Evolutionary conservation across 2,113 vertebrate species (phyloP), one percentile per base, ranked within the genome.

Genomic region (Psammodynastes pulverulentus): DNA sequence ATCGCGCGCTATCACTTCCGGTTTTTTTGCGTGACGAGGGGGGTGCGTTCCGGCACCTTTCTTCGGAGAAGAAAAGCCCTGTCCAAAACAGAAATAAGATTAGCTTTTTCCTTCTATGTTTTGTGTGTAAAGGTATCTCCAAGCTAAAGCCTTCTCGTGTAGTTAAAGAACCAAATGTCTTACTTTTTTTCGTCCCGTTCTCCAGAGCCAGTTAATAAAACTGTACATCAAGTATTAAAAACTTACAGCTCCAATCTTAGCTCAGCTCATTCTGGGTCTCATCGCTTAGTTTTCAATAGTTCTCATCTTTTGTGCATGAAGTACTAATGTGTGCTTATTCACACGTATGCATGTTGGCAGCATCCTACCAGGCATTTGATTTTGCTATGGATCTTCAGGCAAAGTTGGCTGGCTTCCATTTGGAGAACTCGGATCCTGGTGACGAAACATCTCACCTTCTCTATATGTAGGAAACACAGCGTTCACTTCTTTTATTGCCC

Each of bases 401-500:
- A 91, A 53, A 92, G n/a, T 93, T 93, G 91, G 54, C 62, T 5
- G 52, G 34, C 9, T 52, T 52, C 19, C 1, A 0, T 95, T 86
- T 90, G 48, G 91, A 95, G 91, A 90, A 93, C 89, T 91, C 93
- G 89, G 72, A 88, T 89, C 79, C 49, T 15, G 2, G 85, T 52
- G 62, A 88, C 84, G 86, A 85, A 62, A 56, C 92, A 96, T 58
- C 2, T 87, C 0, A 51, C 23, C 3, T 93, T 15, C 39, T 92
- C n/a, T 88, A 26, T 58, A 58, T 58, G 34, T 13, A 92, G 8
- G 86, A 21, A 89, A 91, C 51, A 92, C 89, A 91, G 2, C 56
- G 12, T 86, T 29, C 0, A 0, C 5, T 89, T 93, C n/a, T 15
- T 91, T 91, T 52, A 72, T 21, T 24, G 87, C 3, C 52, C 90